Base-by-base conservation (phyloP, 2,113 vertebrate species). In the Taxidea taxus region DNA sequence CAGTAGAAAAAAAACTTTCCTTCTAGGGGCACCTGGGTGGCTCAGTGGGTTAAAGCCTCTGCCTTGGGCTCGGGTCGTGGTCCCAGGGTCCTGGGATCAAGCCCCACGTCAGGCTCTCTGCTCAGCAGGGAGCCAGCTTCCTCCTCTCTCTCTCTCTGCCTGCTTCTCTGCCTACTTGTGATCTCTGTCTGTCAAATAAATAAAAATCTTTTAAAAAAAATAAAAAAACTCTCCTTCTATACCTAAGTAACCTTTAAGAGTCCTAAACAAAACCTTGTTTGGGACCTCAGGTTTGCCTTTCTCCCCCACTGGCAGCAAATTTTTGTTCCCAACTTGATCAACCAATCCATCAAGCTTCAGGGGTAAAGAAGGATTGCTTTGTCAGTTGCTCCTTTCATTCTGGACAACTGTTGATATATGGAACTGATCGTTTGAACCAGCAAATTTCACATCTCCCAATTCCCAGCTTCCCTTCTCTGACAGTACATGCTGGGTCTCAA, bases 301-400 rank as follows among this genome's bases (percentile, higher is more conserved):
- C 60, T 94, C 42, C 68, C 64, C 64, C 31, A 51, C 13, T 64
- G 29, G 34, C 58, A 97, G 62, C 47, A 95, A 94, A 92, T 77
- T 94, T 97, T 97, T 93, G 51, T 47, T 96, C 97, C 72, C 42
- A 74, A n/a, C 29, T 74, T 88, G 39, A 87, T 93, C 93, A 90
- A 72, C 49, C 56, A 64, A 88, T 97, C 90, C 66, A 86, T 97
- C 90, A 96, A 83, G 88, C 68, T 83, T 95, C 42, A 97, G 74
- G 44, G 82, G 60, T 60, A 90, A 90, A 96, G 90, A 94, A 90
- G 42, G 56, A 92, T 14, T 94, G 95, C 70, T 82, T 89, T 96
- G 96, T 96, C 95, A 80, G 90, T 86, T 42, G 37, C 56, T 89
- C 39, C 90, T 92, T 81, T 96, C 78, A 88, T 92, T 86, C 42